These are phyloP conservation scores for Halichondria panicea DNA, from an alignment of 37 sponge, comb jelly and placozoan species.

Conservation along the genomic window DNA sequence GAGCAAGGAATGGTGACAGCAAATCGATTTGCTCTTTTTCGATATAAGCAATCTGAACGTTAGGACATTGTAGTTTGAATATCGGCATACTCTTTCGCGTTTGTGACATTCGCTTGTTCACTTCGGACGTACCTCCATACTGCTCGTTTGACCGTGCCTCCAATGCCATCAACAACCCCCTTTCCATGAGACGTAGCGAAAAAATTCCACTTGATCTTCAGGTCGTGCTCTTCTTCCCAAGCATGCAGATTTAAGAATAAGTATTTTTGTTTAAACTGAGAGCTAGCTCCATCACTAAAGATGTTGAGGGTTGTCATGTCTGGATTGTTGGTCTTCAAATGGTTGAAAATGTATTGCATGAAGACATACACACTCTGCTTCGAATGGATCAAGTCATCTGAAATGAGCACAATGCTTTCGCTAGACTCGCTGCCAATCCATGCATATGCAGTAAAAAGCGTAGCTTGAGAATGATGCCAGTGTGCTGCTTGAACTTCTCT, in stretches of 20 bases:
- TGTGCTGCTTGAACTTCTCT: slow-evolving; percentile 33
- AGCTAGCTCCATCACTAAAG: slow-evolving; percentile 45
- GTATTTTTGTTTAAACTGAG: slow-evolving; percentile 48
- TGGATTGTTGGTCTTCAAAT: slow-evolving; percentile 19
- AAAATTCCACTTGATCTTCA: slow-evolving; percentile 27
- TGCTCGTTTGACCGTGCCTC: slow-evolving; percentile 36
- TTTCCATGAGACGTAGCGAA: slow-evolving; percentile 44
- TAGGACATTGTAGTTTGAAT: slow-evolving; percentile 7
- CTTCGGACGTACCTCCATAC: slow-evolving; percentile 35
- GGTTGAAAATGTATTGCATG: slow-evolving; percentile 35
- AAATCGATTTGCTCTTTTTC: not conserved
- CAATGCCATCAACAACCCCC: slow-evolving; percentile 42
- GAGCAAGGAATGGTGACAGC: not conserved
- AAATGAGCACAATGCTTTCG: slow-evolving; percentile 25
- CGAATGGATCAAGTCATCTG: slow-evolving; percentile 39
- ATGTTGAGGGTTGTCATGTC: slow-evolving; percentile 19
- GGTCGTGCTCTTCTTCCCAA: slow-evolving; percentile 36
- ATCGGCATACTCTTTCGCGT: slow-evolving; percentile 29
- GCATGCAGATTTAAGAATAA: slow-evolving; percentile 32
- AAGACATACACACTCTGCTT: slow-evolving; percentile 35
- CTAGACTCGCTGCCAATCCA: slow-evolving; percentile 19
- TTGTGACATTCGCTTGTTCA: slow-evolving; percentile 7
- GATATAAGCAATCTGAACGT: slow-evolving; percentile 15
- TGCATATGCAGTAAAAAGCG: slow-evolving; percentile 44
- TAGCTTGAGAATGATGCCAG: slow-evolving; percentile 32